Conservation (phyloP, 2,797 vertebrate species). For the Sebastes oblongus region DNA sequence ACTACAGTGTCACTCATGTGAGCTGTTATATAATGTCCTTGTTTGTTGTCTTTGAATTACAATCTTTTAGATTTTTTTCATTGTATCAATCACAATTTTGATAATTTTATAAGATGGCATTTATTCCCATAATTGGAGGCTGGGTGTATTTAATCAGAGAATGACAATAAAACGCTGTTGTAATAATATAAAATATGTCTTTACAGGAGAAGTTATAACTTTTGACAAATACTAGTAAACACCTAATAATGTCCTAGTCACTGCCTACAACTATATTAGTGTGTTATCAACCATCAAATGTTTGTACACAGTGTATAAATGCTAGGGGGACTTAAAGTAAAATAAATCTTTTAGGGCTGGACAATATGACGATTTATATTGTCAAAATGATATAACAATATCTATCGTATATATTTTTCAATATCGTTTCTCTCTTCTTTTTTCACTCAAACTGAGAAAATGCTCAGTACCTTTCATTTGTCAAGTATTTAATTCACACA, state of each 20-base stretch:
- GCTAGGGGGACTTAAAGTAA: neutral
- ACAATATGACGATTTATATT: fast-evolving
- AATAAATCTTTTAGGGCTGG: neutral
- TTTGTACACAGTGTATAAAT: neutral
- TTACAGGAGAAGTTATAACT: neutral
- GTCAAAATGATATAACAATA: too few species aligned
- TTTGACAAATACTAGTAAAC: neutral
- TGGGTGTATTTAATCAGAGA: neutral
- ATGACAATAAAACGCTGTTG: neutral
- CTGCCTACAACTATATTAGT: too few species aligned
- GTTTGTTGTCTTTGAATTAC: neutral
- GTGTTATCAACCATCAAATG: neutral
- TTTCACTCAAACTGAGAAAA: too few species aligned
- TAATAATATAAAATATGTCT: neutral
- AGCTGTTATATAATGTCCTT: neutral
- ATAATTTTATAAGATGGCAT: neutral
- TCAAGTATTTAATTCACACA: too few species aligned
- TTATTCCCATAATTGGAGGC: neutral
- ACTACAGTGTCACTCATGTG: neutral
- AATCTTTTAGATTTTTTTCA: neutral
- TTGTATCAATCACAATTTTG: neutral
- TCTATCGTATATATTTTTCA: too few species aligned
- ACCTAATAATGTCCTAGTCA: too few species aligned
- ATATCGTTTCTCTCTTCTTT: too few species aligned
- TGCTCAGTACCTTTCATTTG: too few species aligned